Evolutionary conservation across 2,113 vertebrate species (phyloP).

Genomic region (Tachycineta bicolor): DNA sequence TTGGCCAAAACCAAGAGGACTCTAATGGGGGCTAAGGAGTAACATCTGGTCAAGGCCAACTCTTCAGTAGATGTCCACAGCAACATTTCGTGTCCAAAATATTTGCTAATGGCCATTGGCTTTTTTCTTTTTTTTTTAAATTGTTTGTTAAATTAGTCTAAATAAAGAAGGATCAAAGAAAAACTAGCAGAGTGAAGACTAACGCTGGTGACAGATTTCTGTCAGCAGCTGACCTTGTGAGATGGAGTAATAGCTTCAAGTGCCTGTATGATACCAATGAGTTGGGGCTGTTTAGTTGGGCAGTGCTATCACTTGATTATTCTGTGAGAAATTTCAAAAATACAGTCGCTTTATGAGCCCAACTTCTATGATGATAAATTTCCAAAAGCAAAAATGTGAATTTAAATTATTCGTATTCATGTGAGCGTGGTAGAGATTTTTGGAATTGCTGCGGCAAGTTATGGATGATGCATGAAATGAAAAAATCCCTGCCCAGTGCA

Average conservation of each 20-base stretch:
- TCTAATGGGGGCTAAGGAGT: neutral
- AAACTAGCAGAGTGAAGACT: neutral
- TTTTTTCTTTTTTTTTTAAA: neutral
- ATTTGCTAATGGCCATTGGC: neutral
- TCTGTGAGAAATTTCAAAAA: conserved; percentile 32
- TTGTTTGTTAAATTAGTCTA: neutral
- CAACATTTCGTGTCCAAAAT: neutral
- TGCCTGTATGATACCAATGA: neutral
- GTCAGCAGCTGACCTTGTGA: neutral
- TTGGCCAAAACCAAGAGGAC: neutral
- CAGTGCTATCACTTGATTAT: conserved; percentile 28
- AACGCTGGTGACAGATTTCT: neutral
- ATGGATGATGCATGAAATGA: conserved; percentile 73
- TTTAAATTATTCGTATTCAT: conserved; percentile 70
- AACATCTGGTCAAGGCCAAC: accelerated
- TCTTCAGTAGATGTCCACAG: neutral
- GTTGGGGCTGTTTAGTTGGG: neutral
- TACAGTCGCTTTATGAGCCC: conserved; percentile 42
- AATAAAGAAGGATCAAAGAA: neutral
- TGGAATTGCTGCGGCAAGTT: conserved; percentile 60
- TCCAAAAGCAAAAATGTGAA: conserved; percentile 67
- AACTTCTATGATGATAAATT: conserved; percentile 57
- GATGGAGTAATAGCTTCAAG: neutral
- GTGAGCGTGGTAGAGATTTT: conserved; percentile 66
- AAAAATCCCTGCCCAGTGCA: conserved; percentile 68